Conservation (phyloP, 2,797 vertebrate genomes). For the Serranus cabrilla region DNA sequence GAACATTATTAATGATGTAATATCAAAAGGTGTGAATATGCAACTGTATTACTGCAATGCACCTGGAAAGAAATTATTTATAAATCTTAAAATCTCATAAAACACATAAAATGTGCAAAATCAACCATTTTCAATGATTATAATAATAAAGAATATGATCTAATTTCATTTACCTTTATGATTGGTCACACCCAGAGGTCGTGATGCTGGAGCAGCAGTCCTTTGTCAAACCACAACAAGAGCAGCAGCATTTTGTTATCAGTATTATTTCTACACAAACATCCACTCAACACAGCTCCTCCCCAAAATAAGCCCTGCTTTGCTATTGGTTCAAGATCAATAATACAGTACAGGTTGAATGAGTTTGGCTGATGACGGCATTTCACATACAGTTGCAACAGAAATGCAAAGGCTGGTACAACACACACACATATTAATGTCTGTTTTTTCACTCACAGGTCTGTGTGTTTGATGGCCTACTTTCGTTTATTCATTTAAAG, state of each 20-base stretch:
- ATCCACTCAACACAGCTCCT: slow-evolving; percentile 48
- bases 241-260: slow-evolving; percentile 40
- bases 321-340: slow-evolving; percentile 72
- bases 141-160: not conserved
- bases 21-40: not conserved
- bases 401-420: slow-evolving; percentile 22
- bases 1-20: not conserved
- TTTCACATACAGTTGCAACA: slow-evolving; percentile 45
- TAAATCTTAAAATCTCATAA: not conserved
- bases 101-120: slow-evolving; percentile 3
- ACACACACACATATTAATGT: slow-evolving; percentile 13
- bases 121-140: not conserved
- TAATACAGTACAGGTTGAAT: slow-evolving; percentile 70
- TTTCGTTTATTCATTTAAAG: not conserved
- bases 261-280: slow-evolving; percentile 51
- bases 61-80: not conserved
- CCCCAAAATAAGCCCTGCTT: slow-evolving; percentile 54
- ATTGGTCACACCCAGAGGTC: slow-evolving; percentile 20
- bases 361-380: slow-evolving; percentile 71
- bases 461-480: not conserved
- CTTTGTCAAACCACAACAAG: slow-evolving; percentile 43
- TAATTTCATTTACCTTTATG: slow-evolving; percentile 60
- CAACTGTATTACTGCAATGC: not conserved
- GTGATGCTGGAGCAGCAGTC: slow-evolving; percentile 48
- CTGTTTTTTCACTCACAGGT: not conserved